Evolutionary conservation across 2,113 vertebrate genomes (phyloP), one percentile per base, ranked within the genome.

Genomic region (Coptodon bakossiorum): DNA sequence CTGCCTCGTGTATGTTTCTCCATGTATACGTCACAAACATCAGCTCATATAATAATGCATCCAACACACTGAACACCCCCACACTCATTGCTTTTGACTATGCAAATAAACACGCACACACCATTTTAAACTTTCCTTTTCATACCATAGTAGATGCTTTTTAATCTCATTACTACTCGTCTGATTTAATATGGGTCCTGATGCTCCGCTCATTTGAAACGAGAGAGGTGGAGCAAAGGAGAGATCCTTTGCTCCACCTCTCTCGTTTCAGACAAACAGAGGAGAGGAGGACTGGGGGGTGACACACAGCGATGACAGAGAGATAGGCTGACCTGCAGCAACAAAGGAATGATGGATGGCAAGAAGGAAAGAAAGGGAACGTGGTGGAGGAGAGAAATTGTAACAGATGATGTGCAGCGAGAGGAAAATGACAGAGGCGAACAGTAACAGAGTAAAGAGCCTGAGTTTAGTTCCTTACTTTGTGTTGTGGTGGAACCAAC

Each of bases 151-250:
- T 10, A 71, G 80, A 71, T 22, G 66, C 13, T 53, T 85, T 80
- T 86, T 91, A 81, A 92, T 91, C 88, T 90, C 53, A 81, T 94
- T 86, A 89, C 29, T 1, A 54, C 88, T 84, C 2, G n/a, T 87
- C 86, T 90, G 80, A 90, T 83, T 76, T 81, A 89, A 91, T 86
- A 76, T 10, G 52, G n/a, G 52, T 80, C 24, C 61, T 12, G 59
- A 71, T 80, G 76, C 59, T 87, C 12, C 45, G 40, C 53, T 81
- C 52, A 29, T 31, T 22, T 22, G 22, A 22, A 22, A 22, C 22
- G 22, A 22, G 22, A 22, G 22, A 22, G 22, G 22, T 22, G 22
- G 22, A 22, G 22, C 22, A 22, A 22, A 22, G 22, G 22, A 22
- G 22, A 22, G 22, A 22, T 22, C 3, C 81, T 53, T 84, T 7